Conservation (phyloP, 2,797 vertebrate species). For the Aeoliscus strigatus region DNA sequence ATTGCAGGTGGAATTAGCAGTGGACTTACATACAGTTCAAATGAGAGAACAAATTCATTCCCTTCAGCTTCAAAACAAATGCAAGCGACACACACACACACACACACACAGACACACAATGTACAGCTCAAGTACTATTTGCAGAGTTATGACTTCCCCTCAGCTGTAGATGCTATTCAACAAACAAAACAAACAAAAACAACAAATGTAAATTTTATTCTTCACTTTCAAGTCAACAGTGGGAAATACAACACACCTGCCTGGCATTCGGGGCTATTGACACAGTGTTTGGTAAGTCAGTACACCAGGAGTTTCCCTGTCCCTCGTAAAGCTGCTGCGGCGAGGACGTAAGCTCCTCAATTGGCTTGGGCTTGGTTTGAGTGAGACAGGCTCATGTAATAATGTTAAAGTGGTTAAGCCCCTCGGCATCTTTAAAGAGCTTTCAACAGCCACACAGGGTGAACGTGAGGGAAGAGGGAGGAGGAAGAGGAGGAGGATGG, state of each 20-base stretch:
- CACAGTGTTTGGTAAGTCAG: constrained; percentile 14
- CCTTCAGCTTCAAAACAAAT: no score
- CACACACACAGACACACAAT: no score
- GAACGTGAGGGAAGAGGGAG: constrained; percentile 7
- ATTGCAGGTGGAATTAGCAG: no score
- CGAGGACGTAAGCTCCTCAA: constrained; percentile 62
- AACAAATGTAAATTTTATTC: background rate
- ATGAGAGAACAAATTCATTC: no score
- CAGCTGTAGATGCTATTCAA: constrained; percentile 15
- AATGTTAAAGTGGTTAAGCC: constrained; percentile 72
- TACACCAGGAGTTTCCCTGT: constrained; percentile 28
- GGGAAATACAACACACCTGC: background rate
- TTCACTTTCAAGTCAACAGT: constrained; percentile 1
- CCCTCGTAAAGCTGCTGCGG: constrained; percentile 47
- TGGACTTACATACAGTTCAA: no score
- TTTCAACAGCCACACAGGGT: constrained; percentile 52
- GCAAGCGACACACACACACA: no score
- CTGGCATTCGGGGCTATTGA: constrained; percentile 4
- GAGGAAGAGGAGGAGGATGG: constrained; percentile 10
- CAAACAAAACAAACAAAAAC: constrained; percentile 6
- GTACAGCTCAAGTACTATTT: constrained; percentile 5
- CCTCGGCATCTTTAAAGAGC: constrained; percentile 66
- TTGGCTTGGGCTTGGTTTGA: constrained; percentile 71
- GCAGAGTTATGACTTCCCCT: constrained; percentile 14
- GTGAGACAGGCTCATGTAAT: constrained; percentile 70